Evolutionary conservation across 2,113 vertebrate genomes (phyloP), one percentile per base, ranked within the genome.

Genomic region (Glaucomys volans): DNA sequence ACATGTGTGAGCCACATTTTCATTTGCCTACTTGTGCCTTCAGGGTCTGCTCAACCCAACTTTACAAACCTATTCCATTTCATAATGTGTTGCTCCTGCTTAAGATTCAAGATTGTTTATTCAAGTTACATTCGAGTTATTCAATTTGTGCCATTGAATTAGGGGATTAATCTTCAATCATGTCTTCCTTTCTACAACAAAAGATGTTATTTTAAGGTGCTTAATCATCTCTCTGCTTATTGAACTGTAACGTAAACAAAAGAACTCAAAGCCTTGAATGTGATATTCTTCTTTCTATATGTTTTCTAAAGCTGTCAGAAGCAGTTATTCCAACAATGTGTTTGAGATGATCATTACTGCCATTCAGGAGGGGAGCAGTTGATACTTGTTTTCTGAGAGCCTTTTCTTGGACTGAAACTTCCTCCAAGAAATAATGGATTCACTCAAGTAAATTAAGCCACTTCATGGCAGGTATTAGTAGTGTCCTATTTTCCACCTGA

Each of bases 291-390:
- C 40, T 88, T 84, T 81, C 47, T 42, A 17, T 32, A 47, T 64
- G 54, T 83, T 87, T n/a, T 28, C 71, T 42, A 91, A 87, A 79
- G 37, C 37, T 90, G 66, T 87, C 80, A 90, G 50, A 90, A 81
- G 47, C 50, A 81, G 26, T 10, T 57, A 92, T 72, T 84, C 18
- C 1, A 3, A 71, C 30, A 16, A 50, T 42, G 10, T 83, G 28
- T 1, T 80, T 79, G 22, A 84, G 88, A 67, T 67, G 42, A 86
- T 84, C 47, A 18, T 44, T 50, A 88, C 35, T 42, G 8, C 14
- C 17, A 20, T 57, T 59, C 5, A 50, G 22, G 12, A 57, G 79
- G 22, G 22, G 10, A 40, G 11, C 50, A 24, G 18, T 90, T 44
- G 24, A 16, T 75, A 50, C 22, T 75, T 81, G 30, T 64, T 77